Percentiles rank a stretch among this genome's conserved stretches.
Conservation (phyloP, 2,888 invertebrate species). For the Sisyra terminalis region DNA sequence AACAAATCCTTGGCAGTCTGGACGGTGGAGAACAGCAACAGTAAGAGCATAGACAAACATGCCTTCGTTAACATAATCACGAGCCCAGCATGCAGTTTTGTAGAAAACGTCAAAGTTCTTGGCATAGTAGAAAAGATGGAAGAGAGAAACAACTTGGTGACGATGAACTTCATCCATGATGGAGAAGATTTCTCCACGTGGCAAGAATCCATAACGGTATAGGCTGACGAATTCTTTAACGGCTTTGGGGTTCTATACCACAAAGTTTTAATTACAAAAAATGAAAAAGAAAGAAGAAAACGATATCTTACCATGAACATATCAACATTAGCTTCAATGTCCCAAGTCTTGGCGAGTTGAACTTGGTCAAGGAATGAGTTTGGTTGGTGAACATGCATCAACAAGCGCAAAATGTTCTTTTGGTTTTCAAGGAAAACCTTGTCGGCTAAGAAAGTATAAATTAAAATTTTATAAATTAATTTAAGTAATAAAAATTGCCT, state of each 20-base stretch:
- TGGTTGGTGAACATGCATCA: slow-evolving; percentile 19
- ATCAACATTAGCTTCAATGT: slow-evolving; percentile 8
- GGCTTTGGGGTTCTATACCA: slow-evolving; percentile 23
- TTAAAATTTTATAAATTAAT: neutral
- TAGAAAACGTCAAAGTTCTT: slow-evolving; percentile 55
- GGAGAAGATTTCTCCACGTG: slow-evolving; percentile 42
- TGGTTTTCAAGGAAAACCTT: slow-evolving; percentile 20
- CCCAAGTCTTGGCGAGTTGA: slow-evolving; percentile 11
- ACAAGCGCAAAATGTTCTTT: slow-evolving; percentile 19
- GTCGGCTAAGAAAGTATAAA: slow-evolving; percentile 15
- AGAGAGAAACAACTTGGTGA: slow-evolving; percentile 43
- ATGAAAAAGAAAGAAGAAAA: too few species aligned
- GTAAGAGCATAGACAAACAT: slow-evolving; percentile 48
- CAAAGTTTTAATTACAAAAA: neutral
- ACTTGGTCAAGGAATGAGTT: slow-evolving; percentile 11
- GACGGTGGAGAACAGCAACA: slow-evolving; percentile 42
- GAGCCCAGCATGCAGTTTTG: slow-evolving; percentile 49
- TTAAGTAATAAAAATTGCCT: neutral
- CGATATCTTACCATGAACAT: slow-evolving; percentile 10
- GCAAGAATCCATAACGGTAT: slow-evolving; percentile 37
- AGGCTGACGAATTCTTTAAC: slow-evolving; percentile 37
- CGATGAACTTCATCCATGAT: slow-evolving; percentile 40
- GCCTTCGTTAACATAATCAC: slow-evolving; percentile 48
- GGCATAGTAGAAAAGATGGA: slow-evolving; percentile 49
- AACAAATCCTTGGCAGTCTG: slow-evolving; percentile 43